Evolutionary conservation across 2,113 vertebrate species (phyloP), one percentile per base, ranked within the genome.

Genomic region (Todiramphus saurophagus): DNA sequence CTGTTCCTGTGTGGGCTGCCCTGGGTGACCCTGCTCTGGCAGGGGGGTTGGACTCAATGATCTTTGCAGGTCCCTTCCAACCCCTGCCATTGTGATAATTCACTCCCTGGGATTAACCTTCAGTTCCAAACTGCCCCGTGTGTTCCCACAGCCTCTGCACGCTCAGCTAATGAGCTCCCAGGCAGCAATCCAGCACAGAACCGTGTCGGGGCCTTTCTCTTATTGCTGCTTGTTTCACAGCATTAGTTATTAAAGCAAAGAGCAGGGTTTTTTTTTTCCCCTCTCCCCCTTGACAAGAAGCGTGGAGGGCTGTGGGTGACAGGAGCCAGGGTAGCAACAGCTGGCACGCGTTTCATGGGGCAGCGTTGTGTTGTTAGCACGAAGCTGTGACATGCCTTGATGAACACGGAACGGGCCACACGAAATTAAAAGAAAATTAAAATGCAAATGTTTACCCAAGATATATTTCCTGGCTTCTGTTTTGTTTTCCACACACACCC

Each of bases 391-490:
- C 86, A 91, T 2, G 92, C 94, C 94, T 97, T 96, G 94, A 94
- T 96, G 97, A 97, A 96, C 90, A 96, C 87, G 51, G 90, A 97
- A 97, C 76, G 23, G 92, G 94, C 83, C 95, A 94, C 77, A 50
- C 48, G 89, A 98, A 98, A 98, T 97, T 95, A 98, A 97, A 94
- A 96, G 86, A 91, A 96, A 97, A 98, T 97, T 96, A 97, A 97
- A 98, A 98, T 83, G 90, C 93, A 98, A 97, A 97, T 97, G 94
- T 98, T 98, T 97, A 95, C 60, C 80, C 82, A 94, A 96, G 94
- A 88, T 63, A 25, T 48, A 78, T 77, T 86, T 55, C 5, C 37
- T 0, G 37, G 37, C 9, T 4, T 31, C 62, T 73, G 46, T 25
- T 64, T 77, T 39, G 41, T 41, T 41, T 41, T 41, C 41, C 41